These are phyloP conservation scores for Ornithorhynchus anatinus DNA, from an alignment of 2,113 vertebrate species.

Conservation along the genomic window DNA sequence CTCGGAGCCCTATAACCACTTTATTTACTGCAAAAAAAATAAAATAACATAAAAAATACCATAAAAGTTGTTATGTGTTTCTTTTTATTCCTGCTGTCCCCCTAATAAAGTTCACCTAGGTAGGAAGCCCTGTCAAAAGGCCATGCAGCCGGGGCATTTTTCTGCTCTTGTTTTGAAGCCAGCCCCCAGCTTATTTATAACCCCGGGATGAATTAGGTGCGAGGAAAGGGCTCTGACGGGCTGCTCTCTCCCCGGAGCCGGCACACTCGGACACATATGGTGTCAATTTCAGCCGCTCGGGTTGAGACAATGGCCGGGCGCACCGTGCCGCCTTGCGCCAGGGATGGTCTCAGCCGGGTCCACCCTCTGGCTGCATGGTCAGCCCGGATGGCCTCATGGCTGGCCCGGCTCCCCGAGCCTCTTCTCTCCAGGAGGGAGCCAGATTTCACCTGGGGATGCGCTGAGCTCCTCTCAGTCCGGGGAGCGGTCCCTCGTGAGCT, in stretches of 20 bases:
- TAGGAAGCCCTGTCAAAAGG: constrained; percentile 55
- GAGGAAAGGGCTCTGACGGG: constrained; percentile 71
- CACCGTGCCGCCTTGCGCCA: constrained; percentile 39
- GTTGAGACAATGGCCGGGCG: constrained; percentile 56
- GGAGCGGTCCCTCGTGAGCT: too few relatives aligned
- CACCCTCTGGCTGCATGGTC: constrained; percentile 7
- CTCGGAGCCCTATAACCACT: constrained; percentile 75
- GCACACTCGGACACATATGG: constrained; percentile 68
- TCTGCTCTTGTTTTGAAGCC: constrained; percentile 69
- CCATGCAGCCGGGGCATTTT: constrained; percentile 63
- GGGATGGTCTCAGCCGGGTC: constrained; percentile 59
- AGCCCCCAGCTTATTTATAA: constrained; percentile 72
- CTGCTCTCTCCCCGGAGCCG: constrained; percentile 62
- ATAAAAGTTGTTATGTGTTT: constrained; percentile 65
- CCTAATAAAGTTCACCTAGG: constrained; percentile 62
- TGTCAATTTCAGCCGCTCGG: constrained; percentile 67
- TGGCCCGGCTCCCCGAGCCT: constrained; percentile 10
- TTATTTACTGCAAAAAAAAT: constrained; percentile 77
- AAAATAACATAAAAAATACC: constrained; percentile 71
- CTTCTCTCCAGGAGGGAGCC: too few relatives aligned
- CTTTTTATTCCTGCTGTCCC: constrained; percentile 64
- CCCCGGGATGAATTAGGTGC: constrained; percentile 72
- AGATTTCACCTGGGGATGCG: too few relatives aligned
- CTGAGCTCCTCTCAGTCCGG: too few relatives aligned
- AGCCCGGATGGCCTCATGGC: constrained; percentile 44